phyloP scores from a whole-genome alignment of 2,113 vertebrate species.

The Excalfactoria chinensis region DNA sequence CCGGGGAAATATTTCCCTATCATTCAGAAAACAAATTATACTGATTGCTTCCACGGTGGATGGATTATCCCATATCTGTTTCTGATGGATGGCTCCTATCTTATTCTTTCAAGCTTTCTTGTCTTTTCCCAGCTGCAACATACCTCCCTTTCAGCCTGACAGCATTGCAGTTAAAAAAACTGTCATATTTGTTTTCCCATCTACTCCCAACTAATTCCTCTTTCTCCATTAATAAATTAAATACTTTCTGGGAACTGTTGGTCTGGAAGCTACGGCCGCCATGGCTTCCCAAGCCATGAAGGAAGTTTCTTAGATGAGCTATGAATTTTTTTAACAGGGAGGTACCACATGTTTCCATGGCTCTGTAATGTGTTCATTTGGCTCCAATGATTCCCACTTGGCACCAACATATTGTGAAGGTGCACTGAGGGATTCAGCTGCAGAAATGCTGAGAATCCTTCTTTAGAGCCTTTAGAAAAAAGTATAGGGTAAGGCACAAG shows the following conservation, averaged over 20 bases:
- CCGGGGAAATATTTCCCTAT: background rate
- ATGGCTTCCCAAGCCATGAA: background rate
- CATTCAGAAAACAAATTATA: background rate
- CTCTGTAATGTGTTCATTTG: background rate
- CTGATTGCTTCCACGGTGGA: background rate
- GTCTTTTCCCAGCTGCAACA: background rate
- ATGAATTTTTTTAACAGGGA: background rate
- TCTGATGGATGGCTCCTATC: background rate
- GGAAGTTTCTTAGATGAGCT: background rate
- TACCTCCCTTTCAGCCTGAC: background rate
- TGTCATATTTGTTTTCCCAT: background rate
- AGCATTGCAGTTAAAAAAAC: background rate
- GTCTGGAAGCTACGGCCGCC: background rate
- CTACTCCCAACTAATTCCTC: background rate
- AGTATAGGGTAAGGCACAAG: fast-evolving
- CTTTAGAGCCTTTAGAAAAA: background rate
- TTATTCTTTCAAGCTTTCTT: conserved; percentile 1
- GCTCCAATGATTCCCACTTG: background rate
- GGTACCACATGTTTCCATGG: background rate
- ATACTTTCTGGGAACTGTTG: background rate
- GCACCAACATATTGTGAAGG: background rate
- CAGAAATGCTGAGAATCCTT: background rate
- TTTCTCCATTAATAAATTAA: background rate
- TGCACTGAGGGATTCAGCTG: background rate
- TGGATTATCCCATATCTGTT: background rate